Conservation (phyloP, 1,140 invertebrate species). For the Nilaparvata lugens region DNA sequence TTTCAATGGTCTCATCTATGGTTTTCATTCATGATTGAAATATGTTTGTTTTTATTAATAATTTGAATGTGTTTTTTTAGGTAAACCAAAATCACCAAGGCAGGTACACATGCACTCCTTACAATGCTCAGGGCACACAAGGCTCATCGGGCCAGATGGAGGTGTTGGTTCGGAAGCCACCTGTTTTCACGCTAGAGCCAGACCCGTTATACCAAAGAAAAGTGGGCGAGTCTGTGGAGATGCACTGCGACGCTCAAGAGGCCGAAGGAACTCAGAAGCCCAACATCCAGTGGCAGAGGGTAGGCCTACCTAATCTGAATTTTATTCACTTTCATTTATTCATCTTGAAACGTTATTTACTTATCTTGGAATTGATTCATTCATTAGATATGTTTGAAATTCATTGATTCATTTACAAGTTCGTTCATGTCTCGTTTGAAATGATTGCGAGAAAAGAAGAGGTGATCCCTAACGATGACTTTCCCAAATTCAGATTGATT, state of each 20-base stretch:
- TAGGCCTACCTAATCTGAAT: no score
- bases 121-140: slow-evolving; percentile 87
- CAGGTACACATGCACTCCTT: slow-evolving; percentile 90
- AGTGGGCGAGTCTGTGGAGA: slow-evolving; percentile 80
- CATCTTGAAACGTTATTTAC: no score
- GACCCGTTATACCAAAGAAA: slow-evolving; percentile 79
- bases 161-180: slow-evolving; percentile 88
- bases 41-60: neutral
- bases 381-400: no score
- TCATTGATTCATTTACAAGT: no score
- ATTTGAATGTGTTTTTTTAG: slow-evolving; percentile 22
- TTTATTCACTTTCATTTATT: no score
- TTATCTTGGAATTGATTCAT: no score
- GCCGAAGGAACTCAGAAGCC: slow-evolving; percentile 86
- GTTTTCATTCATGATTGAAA: no score
- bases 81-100: slow-evolving; percentile 79
- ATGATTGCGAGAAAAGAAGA: no score
- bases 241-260: slow-evolving; percentile 85
- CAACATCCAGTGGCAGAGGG: slow-evolving; percentile 80
- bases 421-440: no score
- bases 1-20: neutral
- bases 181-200: slow-evolving; percentile 72
- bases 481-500: no score
- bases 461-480: no score
- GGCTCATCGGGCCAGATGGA: slow-evolving; percentile 89